Base-by-base conservation (phyloP, 1,140 invertebrate species). In the Papilio glaucus region DNA sequence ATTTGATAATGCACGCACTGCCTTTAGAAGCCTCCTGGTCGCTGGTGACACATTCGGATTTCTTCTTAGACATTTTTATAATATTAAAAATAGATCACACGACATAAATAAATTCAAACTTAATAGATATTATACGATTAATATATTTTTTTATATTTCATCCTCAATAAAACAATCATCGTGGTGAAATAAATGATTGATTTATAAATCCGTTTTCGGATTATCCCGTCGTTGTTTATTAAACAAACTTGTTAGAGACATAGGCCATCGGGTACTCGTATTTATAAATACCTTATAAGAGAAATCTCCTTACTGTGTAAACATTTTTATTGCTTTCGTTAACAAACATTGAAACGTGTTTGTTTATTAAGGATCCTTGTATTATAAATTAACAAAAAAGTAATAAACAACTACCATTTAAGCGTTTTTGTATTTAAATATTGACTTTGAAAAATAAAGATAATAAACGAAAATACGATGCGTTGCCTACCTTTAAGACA, bases 181-280 rank as follows among this genome's bases (percentile, higher is more conserved):
- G 41, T 49, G 15, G 15, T 49, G 15, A 49, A 18, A 49, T 12
- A 18, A 15, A 63, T 63, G n/a, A 38, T 6, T 21, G 33, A 63
- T 65, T 65, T 65, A 39, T 37, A 29, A 13, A 41, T 39, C 62
- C 62, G 38, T 41, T 65, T 65, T 65, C 24, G 38, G 38, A 65
- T 18, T 15, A 65, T 41, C 60, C 33, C 60, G 7, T 39, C 15
- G 3, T 7, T 65, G 62, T 65, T 65, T 24, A 5, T 26, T 21
- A 65, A 38, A 65, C 62, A 41, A 39, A 39, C 62, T 4, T 41
- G 37, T 24, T 6, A 9, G 18, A 65, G 37, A 41, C 15, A 65
- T 21, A 1, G 15, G 41, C 7, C 62, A 63, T 33, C 61, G 18
- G 45, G 45, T 18, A 33, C 29, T 6, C 6, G 2, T 3, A 45